These are phyloP conservation scores for Eriosoma lanigerum DNA, from an alignment of 1,140 invertebrate species.

Conservation along the genomic window DNA sequence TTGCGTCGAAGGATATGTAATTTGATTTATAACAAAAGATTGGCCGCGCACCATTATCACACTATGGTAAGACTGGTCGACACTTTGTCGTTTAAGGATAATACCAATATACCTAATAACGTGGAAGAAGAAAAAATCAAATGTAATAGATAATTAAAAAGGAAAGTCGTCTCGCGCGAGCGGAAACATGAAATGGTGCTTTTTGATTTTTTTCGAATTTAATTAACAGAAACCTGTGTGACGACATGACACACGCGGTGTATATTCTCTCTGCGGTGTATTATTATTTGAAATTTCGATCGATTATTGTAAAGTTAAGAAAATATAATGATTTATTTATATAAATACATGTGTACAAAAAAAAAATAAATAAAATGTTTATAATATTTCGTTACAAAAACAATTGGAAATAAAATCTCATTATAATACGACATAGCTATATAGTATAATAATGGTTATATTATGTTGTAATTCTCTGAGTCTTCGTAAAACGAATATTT, in stretches of 20 bases:
- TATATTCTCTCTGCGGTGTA: no score
- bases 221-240: conserved; percentile 14
- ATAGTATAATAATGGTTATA: no score
- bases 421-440: no score
- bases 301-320: conserved; percentile 3
- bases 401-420: no score
- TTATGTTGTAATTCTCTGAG: no score
- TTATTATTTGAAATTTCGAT: no score
- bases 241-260: background rate
- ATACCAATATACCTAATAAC: background rate
- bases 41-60: background rate
- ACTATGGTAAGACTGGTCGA: background rate
- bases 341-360: no score
- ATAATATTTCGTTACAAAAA: no score
- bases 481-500: no score
- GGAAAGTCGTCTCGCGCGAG: background rate
- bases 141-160: conserved; percentile 7
- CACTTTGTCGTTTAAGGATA: conserved; percentile 24
- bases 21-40: conserved; percentile 21
- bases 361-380: no score
- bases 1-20: no score
- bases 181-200: background rate
- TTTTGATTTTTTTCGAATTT: background rate
- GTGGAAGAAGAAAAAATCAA: background rate
- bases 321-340: no score